Percentiles rank a stretch among this genome's conserved stretches.
These are phyloP conservation scores for Madoqua kirkii DNA, from an alignment of 2,113 vertebrate genomes.

Conservation along the genomic window DNA sequence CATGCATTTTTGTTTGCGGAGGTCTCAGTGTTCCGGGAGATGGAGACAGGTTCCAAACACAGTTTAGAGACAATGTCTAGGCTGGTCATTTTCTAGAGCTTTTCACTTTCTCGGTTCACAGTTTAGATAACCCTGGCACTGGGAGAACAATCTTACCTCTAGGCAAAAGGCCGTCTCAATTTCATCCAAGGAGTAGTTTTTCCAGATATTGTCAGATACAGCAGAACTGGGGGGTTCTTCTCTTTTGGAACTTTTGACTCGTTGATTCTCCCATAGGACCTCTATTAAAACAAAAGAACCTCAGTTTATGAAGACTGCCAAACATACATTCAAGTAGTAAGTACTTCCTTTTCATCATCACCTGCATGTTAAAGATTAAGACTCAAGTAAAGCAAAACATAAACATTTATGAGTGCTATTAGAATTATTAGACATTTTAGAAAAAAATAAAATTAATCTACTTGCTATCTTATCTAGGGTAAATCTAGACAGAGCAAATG, in stretches of 20 bases:
- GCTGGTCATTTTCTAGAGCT: rapidly evolving
- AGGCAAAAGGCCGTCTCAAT: constrained; percentile 45
- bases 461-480: neutral
- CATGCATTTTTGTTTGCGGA: rapidly evolving
- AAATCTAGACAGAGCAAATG: neutral
- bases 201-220: neutral
- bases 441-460: neutral
- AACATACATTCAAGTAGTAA: neutral
- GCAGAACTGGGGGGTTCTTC: neutral
- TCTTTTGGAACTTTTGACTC: neutral
- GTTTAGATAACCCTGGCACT: rapidly evolving
- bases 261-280: neutral
- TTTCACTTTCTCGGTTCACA: neutral
- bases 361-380: neutral
- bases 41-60: neutral
- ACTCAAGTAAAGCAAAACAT: neutral
- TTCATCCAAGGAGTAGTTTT: constrained; percentile 24
- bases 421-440: neutral
- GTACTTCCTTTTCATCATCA: neutral
- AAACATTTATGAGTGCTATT: neutral
- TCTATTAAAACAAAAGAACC: constrained; percentile 21
- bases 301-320: neutral
- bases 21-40: neutral
- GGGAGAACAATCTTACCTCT: constrained; percentile 38
- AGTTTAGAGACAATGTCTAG: neutral